Base-by-base conservation (phyloP, 2,888 invertebrate genomes). In the Hemaris fuciformis region DNA sequence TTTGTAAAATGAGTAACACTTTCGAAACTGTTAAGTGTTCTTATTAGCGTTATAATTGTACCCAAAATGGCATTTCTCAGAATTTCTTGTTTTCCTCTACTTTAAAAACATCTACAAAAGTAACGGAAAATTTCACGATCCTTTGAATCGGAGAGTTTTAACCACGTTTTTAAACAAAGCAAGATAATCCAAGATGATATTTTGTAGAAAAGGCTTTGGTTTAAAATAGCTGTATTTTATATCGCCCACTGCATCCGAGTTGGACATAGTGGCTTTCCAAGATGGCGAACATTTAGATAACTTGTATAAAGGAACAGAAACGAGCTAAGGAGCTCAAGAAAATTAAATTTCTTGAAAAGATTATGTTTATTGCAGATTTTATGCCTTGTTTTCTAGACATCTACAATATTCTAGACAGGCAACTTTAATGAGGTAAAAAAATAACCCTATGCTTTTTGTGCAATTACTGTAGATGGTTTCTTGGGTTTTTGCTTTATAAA, bases 331-430 rank as follows among this genome's bases (percentile, higher is more conserved):
- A 53, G 31, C 53, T 8, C 45, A n/a, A 27, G 48, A 48, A 48
- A 48, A 48, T 48, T n/a, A 27, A 53, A 53, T 53, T 53, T 53
- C 53, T 53, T 31, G 53, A 15, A 31, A 10, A 53, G 53, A 53
- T 53, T 53, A 53, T 31, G 27, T 53, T 53, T 53, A 53, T 53
- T 53, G 53, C 53, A 53, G 53, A 53, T 53, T 31, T 53, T 53
- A 53, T 53, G 53, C 53, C 27, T 43, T 18, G 18, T 15, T 31
- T 10, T 31, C 31, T 53, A 53, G 53, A 31, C 31, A 53, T 31
- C 27, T 18, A 46, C 20, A 10, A 4, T 45, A 22, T 22, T 27
- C 48, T 53, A 53, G 53, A 15, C 27, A 48, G 15, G 27, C 53
- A 31, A 31, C 53, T 23, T 18, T 27, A 31, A 25, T 18, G 23